Base-by-base conservation (phyloP, 2,797 vertebrate species). In the Rhyacichthys aspro region DNA sequence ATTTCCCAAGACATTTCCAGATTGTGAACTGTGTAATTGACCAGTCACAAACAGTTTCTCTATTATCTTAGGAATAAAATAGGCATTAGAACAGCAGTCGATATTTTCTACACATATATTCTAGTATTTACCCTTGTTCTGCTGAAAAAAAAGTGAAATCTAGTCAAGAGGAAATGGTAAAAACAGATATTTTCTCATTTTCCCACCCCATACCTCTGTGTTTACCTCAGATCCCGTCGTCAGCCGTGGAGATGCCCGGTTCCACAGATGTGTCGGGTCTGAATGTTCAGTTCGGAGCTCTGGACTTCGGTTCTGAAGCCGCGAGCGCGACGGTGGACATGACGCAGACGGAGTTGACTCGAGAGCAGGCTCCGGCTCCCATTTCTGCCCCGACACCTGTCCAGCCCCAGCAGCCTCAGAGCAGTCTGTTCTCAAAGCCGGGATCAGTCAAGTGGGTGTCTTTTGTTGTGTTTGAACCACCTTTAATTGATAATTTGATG, bases 191-290 rank as follows among this genome's bases (percentile, higher is more conserved):
- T n/a, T n/a, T n/a, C n/a, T n/a, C n/a, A n/a, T n/a, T 34, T 59
- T 0, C 0, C 0, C 8, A 12, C 3, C 9, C 41, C 43, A 0
- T 18, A 15, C 23, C 1, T 15, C 8, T 42, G 18, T 73, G 9
- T 79, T 16, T 37, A 42, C 48, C 57, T 59, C 87, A 99, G 97
- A 97, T 96, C 80, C 96, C 97, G 3, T 93, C 93, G 0, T 96
- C 95, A 16, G 97, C 97, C 38, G 97, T 99, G 73, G 97, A 98
- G 85, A 98, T 98, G 97, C 96, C 97, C 1, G 97, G 96, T 44
- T 95, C 94, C 36, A 85, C 95, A 11, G 97, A 99, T 28, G 72
- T 98, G 59, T 92, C 92, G 19, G 97, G 94, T 19, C 90, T 99
- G 72, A 97, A 98, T 66, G 94, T 98, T 78, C 97, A 98, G 84